These are phyloP conservation scores for Aramus guarauna DNA, from an alignment of 2,113 vertebrate genomes.

Conservation along the genomic window DNA sequence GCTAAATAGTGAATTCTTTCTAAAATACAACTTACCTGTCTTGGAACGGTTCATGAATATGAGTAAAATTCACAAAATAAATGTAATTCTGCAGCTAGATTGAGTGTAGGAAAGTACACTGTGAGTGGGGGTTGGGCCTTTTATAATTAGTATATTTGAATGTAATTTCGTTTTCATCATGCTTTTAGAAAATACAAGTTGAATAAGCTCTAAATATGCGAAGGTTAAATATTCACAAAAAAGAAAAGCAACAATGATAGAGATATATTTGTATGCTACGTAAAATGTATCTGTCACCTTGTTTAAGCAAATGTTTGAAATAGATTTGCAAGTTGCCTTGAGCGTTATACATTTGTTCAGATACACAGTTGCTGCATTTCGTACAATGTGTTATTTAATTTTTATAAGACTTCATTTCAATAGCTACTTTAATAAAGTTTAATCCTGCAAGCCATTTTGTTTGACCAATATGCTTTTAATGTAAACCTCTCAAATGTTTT, in stretches of 20 bases:
- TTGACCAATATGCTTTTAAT: not conserved
- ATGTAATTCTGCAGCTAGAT: not conserved
- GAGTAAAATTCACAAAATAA: not conserved
- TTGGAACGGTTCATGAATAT: not conserved
- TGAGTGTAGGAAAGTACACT: not conserved
- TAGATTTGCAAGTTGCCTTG: not conserved
- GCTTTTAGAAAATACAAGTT: not conserved
- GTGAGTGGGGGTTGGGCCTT: not conserved
- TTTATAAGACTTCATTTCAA: not conserved
- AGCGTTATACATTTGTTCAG: not conserved
- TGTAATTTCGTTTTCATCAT: not conserved
- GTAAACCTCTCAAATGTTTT: not conserved
- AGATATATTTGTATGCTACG: not conserved
- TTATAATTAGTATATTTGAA: not conserved
- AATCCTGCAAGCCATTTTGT: not conserved
- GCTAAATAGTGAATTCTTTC: not conserved
- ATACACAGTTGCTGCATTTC: not conserved
- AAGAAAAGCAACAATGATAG: not conserved
- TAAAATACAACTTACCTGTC: not conserved
- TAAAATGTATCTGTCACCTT: not conserved
- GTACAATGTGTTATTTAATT: not conserved
- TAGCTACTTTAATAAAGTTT: not conserved
- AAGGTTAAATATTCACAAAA: not conserved
- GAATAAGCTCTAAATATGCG: not conserved
- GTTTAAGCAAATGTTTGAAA: not conserved